Evolutionary conservation across 2,888 invertebrate genomes (phyloP), one percentile per base, ranked within the genome.

Genomic region (Lapara coniferarum): DNA sequence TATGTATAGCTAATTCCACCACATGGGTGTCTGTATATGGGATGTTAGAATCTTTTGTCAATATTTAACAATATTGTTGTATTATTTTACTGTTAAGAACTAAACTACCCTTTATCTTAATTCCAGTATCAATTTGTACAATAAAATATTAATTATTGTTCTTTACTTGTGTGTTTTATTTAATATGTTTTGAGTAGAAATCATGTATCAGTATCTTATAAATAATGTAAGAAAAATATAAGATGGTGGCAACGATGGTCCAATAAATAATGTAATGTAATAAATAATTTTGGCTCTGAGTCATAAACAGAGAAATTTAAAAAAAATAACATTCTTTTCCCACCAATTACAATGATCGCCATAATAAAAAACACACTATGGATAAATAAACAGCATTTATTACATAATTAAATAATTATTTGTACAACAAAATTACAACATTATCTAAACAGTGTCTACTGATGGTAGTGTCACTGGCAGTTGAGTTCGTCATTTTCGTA

Each of bases 101-200:
- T 88, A 83, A 85, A 88, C 84, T 89, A 87, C 87, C 88, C 89
- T 87, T 83, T 86, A 86, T 87, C 86, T 90, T 87, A 87, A 93
- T 93, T 92, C 92, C 91, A 92, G 84, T 90, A 89, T 87, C 80
- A 77, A 89, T 90, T 92, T 92, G 85, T 92, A 91, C 88, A 90
- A 90, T 91, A 90, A 89, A 90, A 83, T 78, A 88, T 86, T 82
- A 85, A 88, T 86, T 86, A 89, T 85, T 90, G 88, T 87, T 91
- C 82, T 85, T 82, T 83, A 81, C 75, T 73, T 70, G 67, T 72
- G 68, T 75, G 71, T 80, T 79, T 81, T 80, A 72, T 81, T 84
- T 79, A 67, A 70, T 69, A 66, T 51, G 7, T 10, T 51, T 51
- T 19, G 4, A 12, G 30, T 14, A 16, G 7, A 55, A 10, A 10